A percentile compares a stretch with the other conserved stretches of the same genome.
Conservation (phyloP, 2,888 invertebrate species). For the Acronicta psi region DNA sequence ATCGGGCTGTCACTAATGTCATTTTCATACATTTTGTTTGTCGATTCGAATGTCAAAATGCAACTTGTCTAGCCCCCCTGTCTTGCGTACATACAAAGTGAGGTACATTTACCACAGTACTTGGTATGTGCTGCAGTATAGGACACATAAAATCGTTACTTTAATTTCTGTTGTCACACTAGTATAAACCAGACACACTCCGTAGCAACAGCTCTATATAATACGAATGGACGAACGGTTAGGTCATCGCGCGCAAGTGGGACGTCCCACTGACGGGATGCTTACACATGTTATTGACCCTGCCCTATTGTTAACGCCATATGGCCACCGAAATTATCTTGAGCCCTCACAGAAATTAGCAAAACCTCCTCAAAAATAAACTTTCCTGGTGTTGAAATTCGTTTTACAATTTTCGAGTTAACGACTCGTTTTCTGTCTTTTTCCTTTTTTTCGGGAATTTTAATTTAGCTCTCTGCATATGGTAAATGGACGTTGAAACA, state of each 20-base stretch:
- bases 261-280: slow-evolving; percentile 81
- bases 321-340: slow-evolving; percentile 79
- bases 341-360: slow-evolving; percentile 71
- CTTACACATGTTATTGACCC: slow-evolving; percentile 86
- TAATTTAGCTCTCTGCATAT: slow-evolving; percentile 27
- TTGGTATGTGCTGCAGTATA: no score
- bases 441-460: slow-evolving; percentile 38
- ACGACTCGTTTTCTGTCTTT: slow-evolving; percentile 50
- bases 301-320: slow-evolving; percentile 85
- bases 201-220: slow-evolving; percentile 70
- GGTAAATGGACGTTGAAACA: slow-evolving; percentile 2
- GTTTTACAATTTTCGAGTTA: slow-evolving; percentile 57
- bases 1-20: no score
- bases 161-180: slow-evolving; percentile 10
- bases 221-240: slow-evolving; percentile 62
- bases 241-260: slow-evolving; percentile 81
- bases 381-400: slow-evolving; percentile 51
- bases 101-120: no score
- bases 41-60: no score
- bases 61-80: no score
- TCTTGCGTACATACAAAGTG: no score
- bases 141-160: no score
- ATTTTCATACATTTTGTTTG: no score
- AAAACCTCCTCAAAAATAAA: slow-evolving; percentile 62
- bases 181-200: slow-evolving; percentile 4